Evolutionary conservation across 2,888 invertebrate species (phyloP), one percentile per base, ranked within the genome.

Genomic region (Diarsia rubi): DNA sequence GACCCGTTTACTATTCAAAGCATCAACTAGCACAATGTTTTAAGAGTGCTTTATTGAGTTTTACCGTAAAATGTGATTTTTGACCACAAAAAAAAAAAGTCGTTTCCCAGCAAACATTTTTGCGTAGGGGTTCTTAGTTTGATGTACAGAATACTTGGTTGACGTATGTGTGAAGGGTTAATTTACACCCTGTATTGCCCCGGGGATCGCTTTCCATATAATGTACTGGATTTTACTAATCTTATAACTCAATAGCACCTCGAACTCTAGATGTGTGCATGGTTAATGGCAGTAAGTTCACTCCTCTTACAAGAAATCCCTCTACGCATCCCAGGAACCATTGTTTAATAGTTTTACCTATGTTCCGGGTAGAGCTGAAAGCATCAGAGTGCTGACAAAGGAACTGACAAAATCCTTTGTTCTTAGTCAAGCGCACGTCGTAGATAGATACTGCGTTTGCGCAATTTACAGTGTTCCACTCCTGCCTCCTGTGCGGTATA

Each of bases 401-500:
- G 75, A 62, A 62, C 81, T 45, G n/a, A 62, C 57, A 12, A 21
- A 21, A 9, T 74, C 75, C 62, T 76, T 81, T 81, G 76, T 76
- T 63, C 42, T 21, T 12, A 81, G 21, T 54, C 21, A 54, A 81
- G 42, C 75, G 75, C 60, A 37, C 42, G 57, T 69, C 42, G 44
- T 49, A 19, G 24, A n/a, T 47, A 54, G 19, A 31, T 31, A 31
- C 45, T 62, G 75, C 45, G 52, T 21, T 74, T 74, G 62, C 75
- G 52, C 74, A 81, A 76, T 54, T 47, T 47, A n/a, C n/a, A n/a
- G 16, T 37, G 47, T 42, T 54, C 44, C 27, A 47, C 19, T 62
- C 45, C 52, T 19, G 24, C n/a, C n/a, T n/a, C n/a, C n/a, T 57
- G n/a, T 69, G 52, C 68, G 27, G 54, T n/a, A 12, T 73, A n/a